Evolutionary conservation across 2,888 invertebrate genomes (phyloP).

Genomic region (Melanchra persicariae): DNA sequence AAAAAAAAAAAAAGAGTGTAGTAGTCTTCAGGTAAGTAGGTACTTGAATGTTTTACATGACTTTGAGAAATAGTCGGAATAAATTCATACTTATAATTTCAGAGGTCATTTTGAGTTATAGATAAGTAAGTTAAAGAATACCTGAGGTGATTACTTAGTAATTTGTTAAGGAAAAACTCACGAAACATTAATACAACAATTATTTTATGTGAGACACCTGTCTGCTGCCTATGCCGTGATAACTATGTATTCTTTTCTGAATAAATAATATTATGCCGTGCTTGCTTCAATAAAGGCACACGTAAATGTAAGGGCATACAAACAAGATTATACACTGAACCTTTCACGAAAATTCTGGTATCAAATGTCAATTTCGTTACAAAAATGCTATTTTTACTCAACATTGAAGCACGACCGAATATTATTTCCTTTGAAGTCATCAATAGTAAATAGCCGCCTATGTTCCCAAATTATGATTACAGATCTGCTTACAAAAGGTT

Average conservation of each 20-base stretch:
- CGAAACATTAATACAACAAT: too few species aligned
- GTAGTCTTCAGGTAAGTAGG: neutral
- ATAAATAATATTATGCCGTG: neutral
- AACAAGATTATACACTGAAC: constrained; percentile 13
- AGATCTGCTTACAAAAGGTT: constrained; percentile 34
- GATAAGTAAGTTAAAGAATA: too few species aligned
- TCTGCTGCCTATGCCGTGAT: too few species aligned
- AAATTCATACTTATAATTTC: neutral
- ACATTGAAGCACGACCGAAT: constrained; percentile 2
- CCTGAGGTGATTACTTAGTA: too few species aligned
- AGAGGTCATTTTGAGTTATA: neutral
- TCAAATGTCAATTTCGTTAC: constrained; percentile 27
- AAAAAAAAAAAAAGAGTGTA: too few species aligned
- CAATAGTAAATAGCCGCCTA: constrained; percentile 34
- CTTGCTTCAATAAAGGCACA: neutral
- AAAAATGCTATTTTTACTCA: constrained; percentile 27
- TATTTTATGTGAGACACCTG: too few species aligned
- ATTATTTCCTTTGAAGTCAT: constrained; percentile 34
- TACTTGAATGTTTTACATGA: neutral
- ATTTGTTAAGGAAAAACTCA: too few species aligned
- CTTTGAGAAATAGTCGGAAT: neutral
- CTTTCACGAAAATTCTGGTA: constrained; percentile 13
- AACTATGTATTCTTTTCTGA: too few species aligned
- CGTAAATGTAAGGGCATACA: neutral
- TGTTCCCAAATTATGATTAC: constrained; percentile 35